Base-by-base conservation (phyloP, 2,113 vertebrate species). In the Dipodomys spectabilis region DNA sequence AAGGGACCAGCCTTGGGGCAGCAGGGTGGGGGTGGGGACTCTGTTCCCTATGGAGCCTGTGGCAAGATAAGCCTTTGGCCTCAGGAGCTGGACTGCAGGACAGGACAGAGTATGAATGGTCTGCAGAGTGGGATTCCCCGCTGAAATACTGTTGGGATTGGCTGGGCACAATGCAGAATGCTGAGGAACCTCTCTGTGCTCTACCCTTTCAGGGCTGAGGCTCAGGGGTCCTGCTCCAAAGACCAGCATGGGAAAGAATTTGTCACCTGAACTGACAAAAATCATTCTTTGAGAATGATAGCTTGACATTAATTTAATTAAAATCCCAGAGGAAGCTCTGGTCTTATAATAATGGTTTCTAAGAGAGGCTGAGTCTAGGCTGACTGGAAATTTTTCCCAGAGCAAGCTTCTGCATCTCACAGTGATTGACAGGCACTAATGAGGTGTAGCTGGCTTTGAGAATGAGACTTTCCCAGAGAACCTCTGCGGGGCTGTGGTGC, bases 21-120 rank as follows among this genome's bases (percentile, higher is more conserved):
- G 32, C 60, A 77, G 62, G 44, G 44, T 5, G 2, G 44, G 35
- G 44, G 3, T 30, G 80, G 80, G 5, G 22, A 15, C 64, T 68
- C n/a, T 30, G 25, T n/a, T 53, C 45, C 45, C 45, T 57, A 25
- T 53, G n/a, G n/a, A 57, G 44, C 57, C 39, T 64, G 53, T 35
- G 57, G 30, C 10, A 65, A 45, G 35, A 49, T 82, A 27, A 30
- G 18, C 27, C 64, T 32, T 20, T 78, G 39, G 69, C 30, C 7
- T 30, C 15, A 49, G 28, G 18, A 18, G 18, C 53, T 45, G 72
- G 60, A 57, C 12, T 30, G 13, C 22, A 71, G 65, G 2, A 5
- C 7, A 39, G 44, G 15, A 12, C 19, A 5, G 12, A 13, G n/a
- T 7, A 0, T 7, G 49, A n/a, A 20, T 71, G 77, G 6, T 4